A percentile compares a stretch with the other conserved stretches of the same genome.
These are phyloP conservation scores for Eilema sororculum DNA, from an alignment of 2,888 invertebrate species.

Conservation along the genomic window DNA sequence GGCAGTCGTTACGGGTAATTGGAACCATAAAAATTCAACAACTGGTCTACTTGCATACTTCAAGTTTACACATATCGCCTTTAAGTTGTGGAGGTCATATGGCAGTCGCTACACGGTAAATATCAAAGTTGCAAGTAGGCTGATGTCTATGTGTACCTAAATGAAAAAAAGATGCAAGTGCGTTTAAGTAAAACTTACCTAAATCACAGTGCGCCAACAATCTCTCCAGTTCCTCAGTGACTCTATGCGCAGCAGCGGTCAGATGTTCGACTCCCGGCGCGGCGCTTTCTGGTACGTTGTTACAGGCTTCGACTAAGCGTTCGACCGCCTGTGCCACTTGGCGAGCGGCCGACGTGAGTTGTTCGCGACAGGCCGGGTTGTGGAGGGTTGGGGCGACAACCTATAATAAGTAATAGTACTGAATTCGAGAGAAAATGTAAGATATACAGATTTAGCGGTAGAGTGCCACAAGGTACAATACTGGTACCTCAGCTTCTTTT, in stretches of 20 bases:
- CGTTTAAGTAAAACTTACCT: constrained; percentile 72
- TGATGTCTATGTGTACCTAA: no score
- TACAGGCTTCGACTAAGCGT: constrained; percentile 93
- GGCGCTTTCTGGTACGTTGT: constrained; percentile 76
- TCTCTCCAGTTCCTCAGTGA: constrained; percentile 95
- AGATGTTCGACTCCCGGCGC: constrained; percentile 91
- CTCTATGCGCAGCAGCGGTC: constrained; percentile 94
- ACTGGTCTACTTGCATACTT: no score
- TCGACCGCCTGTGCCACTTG: constrained; percentile 98
- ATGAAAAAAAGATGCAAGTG: no score
- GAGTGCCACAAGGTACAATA: neutral
- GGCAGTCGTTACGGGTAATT: no score
- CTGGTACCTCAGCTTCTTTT: neutral
- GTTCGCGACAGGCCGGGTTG: constrained; percentile 94
- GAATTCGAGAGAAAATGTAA: neutral
- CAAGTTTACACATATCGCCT: no score
- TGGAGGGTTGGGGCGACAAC: constrained; percentile 95
- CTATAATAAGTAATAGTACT: constrained; percentile 53
- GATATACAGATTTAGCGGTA: neutral
- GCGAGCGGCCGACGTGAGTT: constrained; percentile 96
- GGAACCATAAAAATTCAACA: no score
- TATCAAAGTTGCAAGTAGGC: no score
- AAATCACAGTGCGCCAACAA: constrained; percentile 95
- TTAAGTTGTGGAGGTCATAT: no score
- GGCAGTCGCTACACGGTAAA: no score